Conservation (phyloP, 2,113 vertebrate species). For the Thalassoma bifasciatum region DNA sequence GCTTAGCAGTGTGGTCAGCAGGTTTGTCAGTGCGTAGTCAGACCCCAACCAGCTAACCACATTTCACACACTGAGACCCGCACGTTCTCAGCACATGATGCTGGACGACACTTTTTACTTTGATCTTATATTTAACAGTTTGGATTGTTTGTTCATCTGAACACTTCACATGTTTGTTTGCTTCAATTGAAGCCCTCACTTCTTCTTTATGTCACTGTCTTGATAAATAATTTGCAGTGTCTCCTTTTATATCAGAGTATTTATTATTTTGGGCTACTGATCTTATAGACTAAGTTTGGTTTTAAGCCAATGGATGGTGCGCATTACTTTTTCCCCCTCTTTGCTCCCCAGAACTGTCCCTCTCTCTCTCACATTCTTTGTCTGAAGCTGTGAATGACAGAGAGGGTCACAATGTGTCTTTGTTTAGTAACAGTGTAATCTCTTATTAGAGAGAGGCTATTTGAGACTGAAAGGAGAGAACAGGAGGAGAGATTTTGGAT, state of each 20-base stretch:
- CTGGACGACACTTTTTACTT: conserved; percentile 36
- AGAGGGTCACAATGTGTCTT: conserved; percentile 30
- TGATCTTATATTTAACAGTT: conserved; percentile 10
- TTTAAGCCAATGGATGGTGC: conserved; percentile 61
- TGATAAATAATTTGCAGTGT: conserved; percentile 20
- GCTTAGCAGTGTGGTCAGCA: conserved; percentile 65
- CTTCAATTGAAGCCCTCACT: no score
- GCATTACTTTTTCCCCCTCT: conserved; percentile 15
- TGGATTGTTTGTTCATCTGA: conserved; percentile 23
- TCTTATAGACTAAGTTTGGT: conserved; percentile 58
- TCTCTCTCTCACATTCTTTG: conserved; percentile 27
- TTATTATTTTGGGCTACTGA: conserved; percentile 44
- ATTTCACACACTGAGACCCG: conserved; percentile 45
- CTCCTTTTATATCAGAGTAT: conserved; percentile 52
- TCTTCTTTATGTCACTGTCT: background rate
- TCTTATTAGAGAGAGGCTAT: conserved; percentile 1
- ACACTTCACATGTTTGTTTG: conserved; percentile 13
- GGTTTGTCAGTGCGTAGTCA: conserved; percentile 53
- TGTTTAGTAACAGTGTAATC: conserved; percentile 42
- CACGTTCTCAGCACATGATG: conserved; percentile 44
- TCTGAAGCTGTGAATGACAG: conserved; percentile 39
- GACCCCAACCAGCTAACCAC: conserved; percentile 61
- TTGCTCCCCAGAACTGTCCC: conserved; percentile 1
- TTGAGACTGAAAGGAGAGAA: conserved; percentile 1
- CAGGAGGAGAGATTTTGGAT: conserved; percentile 3